Base-by-base conservation (phyloP, 2,888 invertebrate species). In the Oeneis ivallda region DNA sequence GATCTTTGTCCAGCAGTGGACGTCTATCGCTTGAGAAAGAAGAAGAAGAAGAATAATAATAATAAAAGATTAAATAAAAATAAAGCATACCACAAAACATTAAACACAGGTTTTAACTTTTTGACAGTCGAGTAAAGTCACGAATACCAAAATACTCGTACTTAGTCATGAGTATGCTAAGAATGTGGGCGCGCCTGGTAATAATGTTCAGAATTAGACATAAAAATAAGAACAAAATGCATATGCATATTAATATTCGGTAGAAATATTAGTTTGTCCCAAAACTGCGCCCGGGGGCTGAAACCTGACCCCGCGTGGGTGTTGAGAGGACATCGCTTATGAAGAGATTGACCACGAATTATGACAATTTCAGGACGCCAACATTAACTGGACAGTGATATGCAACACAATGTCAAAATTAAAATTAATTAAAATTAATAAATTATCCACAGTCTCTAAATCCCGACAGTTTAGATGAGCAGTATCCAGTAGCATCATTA, bases 221-320 rank as follows among this genome's bases (percentile, higher is more conserved):
- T 73, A 69, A 41, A 73, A 87, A 88, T 80, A 85, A 86, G 82
- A 86, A 83, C 83, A 89, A 86, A 89, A 86, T 74, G 74, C 72
- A 81, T 87, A n/a, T n/a, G n/a, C n/a, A n/a, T 84, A 90, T 90
- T 91, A 91, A 91, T 91, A 91, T 88, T 91, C 87, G 89, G 90
- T 92, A 89, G 88, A 90, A 86, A 87, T 90, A 91, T 90, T 89
- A 89, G 90, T 88, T 90, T 91, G 89, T 90, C 89, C 89, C 88
- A 87, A 91, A 90, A 85, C 87, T 86, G 85, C 80, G 89, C 89
- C 91, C 86, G 80, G 87, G 83, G 91, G 90, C 90, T 88, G 90
- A 85, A 86, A 86, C 81, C 76, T 80, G 87, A 87, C 81, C 79
- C 79, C 68, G 80, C 82, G 91, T 89, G 86, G 90, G 90, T 80